Conservation (phyloP, 2,797 vertebrate genomes). For the Tachyglossus aculeatus region DNA sequence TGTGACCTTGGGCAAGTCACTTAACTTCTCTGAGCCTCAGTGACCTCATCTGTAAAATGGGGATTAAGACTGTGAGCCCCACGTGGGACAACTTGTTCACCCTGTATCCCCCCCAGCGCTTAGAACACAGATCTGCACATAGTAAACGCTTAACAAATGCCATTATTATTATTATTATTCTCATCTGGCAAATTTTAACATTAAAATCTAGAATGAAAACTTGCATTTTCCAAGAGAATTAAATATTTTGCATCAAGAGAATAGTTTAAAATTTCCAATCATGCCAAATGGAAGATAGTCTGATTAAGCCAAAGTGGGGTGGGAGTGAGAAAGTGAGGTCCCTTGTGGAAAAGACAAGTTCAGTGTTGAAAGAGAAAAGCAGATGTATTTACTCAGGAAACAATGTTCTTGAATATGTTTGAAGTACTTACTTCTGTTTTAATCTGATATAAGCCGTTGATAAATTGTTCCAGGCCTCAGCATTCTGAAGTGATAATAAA, state of each 20-base stretch:
- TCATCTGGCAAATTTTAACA: no score
- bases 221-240: not conserved
- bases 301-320: not conserved
- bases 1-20: no score
- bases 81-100: no score
- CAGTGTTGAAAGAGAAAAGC: conserved; percentile 15
- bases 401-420: conserved; percentile 22
- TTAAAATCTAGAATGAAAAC: conserved; percentile 10
- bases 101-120: no score
- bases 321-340: not conserved
- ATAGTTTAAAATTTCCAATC: not conserved
- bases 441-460: conserved; percentile 94
- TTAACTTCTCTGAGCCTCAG: no score
- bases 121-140: no score
- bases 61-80: no score
- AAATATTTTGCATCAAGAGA: no score
- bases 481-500: conserved; percentile 82
- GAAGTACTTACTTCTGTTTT: conserved; percentile 87
- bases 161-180: no score
- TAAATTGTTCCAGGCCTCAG: conserved; percentile 98
- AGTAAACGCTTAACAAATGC: no score
- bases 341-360: not conserved
- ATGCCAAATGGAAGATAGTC: not conserved
- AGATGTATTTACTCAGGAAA: conserved; percentile 45
- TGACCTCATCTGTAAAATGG: no score